Percentiles rank a stretch among this genome's conserved stretches.
These are phyloP conservation scores for Thereva unica DNA, from an alignment of 2,888 invertebrate genomes.

Conservation along the genomic window DNA sequence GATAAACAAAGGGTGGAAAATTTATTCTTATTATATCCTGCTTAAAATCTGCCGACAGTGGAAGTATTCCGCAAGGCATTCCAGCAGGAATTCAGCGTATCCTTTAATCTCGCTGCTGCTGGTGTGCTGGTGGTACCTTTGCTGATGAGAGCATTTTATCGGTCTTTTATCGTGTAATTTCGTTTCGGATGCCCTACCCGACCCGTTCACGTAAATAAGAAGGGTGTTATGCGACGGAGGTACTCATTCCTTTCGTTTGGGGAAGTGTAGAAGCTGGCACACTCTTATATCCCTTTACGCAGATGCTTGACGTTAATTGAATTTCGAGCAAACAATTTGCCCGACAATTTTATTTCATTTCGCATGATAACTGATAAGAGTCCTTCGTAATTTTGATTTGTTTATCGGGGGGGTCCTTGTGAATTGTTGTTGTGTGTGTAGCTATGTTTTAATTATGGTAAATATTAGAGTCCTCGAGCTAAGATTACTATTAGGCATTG, in stretches of 20 bases:
- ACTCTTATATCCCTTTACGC: conserved; percentile 38
- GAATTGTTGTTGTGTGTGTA: background rate
- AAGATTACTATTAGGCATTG: no score
- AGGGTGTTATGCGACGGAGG: no score
- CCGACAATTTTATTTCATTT: conserved; percentile 33
- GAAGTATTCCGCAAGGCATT: no score
- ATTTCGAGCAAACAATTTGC: conserved; percentile 47
- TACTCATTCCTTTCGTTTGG: background rate
- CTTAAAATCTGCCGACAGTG: conserved; percentile 8
- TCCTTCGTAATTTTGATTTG: background rate
- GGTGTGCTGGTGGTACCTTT: conserved; percentile 4
- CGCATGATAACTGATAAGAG: conserved; percentile 23
- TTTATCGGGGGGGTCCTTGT: background rate
- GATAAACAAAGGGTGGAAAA: conserved; percentile 39
- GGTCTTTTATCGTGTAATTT: conserved; percentile 31
- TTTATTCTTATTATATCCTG: conserved; percentile 17
- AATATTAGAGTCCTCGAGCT: no score
- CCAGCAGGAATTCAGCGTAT: no score
- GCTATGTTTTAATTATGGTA: no score
- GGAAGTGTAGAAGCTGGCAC: conserved; percentile 33
- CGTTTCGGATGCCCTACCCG: conserved; percentile 13
- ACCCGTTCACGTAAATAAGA: background rate
- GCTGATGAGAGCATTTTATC: conserved; percentile 28
- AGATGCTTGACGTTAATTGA: conserved; percentile 56
- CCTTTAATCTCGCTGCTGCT: background rate